Conservation (phyloP, 2,797 vertebrate species). For the Rachycentron canadum region DNA sequence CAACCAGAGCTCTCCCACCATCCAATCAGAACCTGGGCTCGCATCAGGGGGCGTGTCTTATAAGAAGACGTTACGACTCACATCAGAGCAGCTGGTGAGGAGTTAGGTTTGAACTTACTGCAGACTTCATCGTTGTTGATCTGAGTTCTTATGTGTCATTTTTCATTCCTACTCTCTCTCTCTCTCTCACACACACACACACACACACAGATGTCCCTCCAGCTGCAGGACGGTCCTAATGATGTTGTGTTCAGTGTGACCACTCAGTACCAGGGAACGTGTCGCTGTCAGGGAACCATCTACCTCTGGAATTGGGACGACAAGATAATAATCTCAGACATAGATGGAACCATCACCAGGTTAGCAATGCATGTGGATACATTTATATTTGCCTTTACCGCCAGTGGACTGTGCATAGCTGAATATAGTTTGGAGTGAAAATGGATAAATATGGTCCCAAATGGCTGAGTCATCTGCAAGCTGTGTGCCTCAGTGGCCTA, state of each 20-base stretch:
- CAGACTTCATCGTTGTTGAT: too few species aligned
- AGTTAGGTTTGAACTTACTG: neutral
- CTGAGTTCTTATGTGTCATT: neutral
- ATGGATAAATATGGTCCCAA: neutral
- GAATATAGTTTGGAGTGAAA: neutral
- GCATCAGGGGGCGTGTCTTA: conserved; percentile 88
- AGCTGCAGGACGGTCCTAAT: conserved; percentile 94
- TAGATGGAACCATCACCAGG: conserved; percentile 98
- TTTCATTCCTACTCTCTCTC: neutral
- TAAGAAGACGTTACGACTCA: conserved; percentile 95
- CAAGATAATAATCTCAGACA: conserved; percentile 97
- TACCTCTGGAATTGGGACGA: conserved; percentile 99
- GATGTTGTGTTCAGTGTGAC: conserved; percentile 97
- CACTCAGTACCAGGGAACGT: conserved; percentile 98
- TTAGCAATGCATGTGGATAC: conserved; percentile 46
- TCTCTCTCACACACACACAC: neutral
- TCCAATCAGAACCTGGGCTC: conserved; percentile 80
- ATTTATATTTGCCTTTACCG: neutral
- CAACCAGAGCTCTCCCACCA: conserved; percentile 76
- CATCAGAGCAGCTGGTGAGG: conserved; percentile 94
- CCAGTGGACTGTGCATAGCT: too few species aligned
- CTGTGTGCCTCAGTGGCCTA: neutral
- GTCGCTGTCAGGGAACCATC: conserved; percentile 96
- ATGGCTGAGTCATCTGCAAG: neutral
- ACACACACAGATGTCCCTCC: conserved; percentile 86